A percentile compares a stretch with the other conserved stretches of the same genome.
These are phyloP conservation scores for Podilymbus podiceps DNA, from an alignment of 2,113 vertebrate species.

Conservation along the genomic window DNA sequence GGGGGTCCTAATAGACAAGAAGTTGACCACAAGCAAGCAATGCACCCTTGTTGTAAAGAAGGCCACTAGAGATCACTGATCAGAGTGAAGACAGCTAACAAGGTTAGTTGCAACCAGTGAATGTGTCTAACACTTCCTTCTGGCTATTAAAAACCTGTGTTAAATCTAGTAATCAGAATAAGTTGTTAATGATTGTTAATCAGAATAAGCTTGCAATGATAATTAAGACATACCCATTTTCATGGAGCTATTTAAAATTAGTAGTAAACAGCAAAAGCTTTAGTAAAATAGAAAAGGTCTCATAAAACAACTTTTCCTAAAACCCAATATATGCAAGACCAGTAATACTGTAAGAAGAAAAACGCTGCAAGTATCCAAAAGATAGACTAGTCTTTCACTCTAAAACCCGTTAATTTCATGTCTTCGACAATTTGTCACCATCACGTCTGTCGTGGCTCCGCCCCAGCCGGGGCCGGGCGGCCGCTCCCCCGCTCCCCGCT, in stretches of 20 bases:
- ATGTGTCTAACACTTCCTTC: not conserved
- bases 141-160: not conserved
- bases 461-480: no score
- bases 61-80: not conserved
- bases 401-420: not conserved
- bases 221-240: not conserved
- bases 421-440: not conserved
- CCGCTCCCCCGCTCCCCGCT: no score
- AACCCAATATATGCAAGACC: not conserved
- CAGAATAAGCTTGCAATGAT: not conserved
- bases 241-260: not conserved
- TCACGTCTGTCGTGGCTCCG: no score
- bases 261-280: not conserved
- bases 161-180: not conserved
- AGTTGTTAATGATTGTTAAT: not conserved
- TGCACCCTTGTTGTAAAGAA: not conserved
- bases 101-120: not conserved
- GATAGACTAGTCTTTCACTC: not conserved
- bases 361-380: not conserved
- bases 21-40: not conserved
- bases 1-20: not conserved
- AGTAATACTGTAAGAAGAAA: not conserved
- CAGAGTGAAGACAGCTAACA: not conserved
- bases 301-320: not conserved
- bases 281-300: not conserved